A percentile compares a stretch with the other conserved stretches of the same genome.
phyloP scores from a whole-genome alignment of 2,113 vertebrate genomes.

The Harpagus bidentatus region DNA sequence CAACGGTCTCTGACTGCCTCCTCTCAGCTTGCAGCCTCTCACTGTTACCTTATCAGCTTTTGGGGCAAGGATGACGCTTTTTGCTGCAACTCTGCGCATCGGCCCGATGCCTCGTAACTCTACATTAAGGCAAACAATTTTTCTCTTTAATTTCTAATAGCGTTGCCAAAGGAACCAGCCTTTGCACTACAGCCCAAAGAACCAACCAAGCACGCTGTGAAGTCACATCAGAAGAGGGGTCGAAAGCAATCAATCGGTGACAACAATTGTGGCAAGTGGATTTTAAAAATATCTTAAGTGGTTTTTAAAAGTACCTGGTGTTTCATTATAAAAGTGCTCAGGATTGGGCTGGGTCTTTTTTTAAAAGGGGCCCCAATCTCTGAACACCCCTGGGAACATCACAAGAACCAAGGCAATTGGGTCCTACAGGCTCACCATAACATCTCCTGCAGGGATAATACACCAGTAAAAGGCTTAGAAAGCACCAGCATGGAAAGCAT shows the following conservation, averaged over 20 bases:
- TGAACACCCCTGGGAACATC: background rate
- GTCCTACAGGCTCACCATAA: background rate
- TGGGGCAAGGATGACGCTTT: background rate
- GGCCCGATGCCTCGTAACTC: background rate
- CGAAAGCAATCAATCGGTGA: background rate
- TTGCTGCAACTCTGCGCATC: background rate
- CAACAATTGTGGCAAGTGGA: background rate
- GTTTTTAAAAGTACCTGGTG: background rate
- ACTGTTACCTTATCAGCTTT: background rate
- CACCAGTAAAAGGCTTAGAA: background rate
- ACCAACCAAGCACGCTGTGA: background rate
- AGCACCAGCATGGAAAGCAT: background rate
- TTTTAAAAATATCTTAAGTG: background rate
- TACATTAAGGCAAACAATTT: background rate
- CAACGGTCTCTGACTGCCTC: too few relatives aligned
- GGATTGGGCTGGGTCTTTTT: too few relatives aligned
- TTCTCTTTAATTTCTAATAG: background rate
- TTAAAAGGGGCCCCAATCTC: background rate
- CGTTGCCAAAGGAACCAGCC: background rate
- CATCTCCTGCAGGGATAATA: background rate
- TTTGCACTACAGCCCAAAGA: background rate
- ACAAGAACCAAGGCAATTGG: background rate
- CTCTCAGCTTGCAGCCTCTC: background rate
- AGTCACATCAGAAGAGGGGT: background rate
- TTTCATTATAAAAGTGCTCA: fast-evolving